Base-by-base conservation (phyloP, 2,797 vertebrate genomes). In the Lophotriccus pileatus region DNA sequence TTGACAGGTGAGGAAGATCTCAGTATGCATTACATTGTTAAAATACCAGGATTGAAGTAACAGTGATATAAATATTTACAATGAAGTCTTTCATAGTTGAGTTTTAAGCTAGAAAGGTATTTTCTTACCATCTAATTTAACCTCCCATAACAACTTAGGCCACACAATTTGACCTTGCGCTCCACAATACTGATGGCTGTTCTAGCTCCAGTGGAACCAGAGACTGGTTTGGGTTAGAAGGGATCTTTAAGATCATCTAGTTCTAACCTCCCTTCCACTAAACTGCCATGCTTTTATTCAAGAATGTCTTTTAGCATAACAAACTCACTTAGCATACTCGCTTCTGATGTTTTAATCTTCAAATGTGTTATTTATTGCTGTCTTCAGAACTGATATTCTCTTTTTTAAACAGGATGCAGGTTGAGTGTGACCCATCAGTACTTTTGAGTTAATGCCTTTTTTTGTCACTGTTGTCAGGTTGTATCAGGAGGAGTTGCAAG, bases 401-500 rank as follows among this genome's bases (percentile, higher is more conserved):
- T 47, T 50, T 47, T 41, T 73, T 20, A 53, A 77, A 36, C 10
- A 27, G 13, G 8, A 39, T n/a, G 1, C 9, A 77, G 36, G 12
- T 6, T 56, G 22, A 69, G 12, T 9, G 46, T 64, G 27, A 59
- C 41, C 19, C 7, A 3, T 36, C n/a, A 46, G 21, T 67, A 79
- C 41, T 52, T 88, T 23, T 14, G 21, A 41, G 16, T 49, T 76
- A 80, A 84, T 39, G 60, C 21, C 19, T 43, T 75, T 63, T 79
- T 63, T 36, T 53, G 46, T 67, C 72, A 90, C 63, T 63, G 41
- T 21, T 90, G 10, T 81, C 90, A 99, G 99, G 99, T 99, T 74
- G 94, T 98, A 46, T 99, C 99, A 34, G 99, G 99, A 95, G 99
- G 99, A 73, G 99, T 99, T 56, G 99, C 99, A 37, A 99, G 99